Conservation (phyloP, 1,140 invertebrate genomes). For the Idris sp. region DNA sequence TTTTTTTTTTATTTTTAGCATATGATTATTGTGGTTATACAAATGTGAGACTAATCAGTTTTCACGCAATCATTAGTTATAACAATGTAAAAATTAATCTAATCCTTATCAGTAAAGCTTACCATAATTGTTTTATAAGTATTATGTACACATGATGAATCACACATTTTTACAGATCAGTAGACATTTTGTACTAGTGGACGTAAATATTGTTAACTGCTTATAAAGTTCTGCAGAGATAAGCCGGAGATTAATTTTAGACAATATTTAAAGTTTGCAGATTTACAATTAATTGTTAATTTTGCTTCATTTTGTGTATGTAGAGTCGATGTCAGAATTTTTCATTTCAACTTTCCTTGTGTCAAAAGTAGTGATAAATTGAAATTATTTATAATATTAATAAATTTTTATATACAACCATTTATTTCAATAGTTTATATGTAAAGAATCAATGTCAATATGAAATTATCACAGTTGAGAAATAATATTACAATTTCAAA, state of each 20-base stretch:
- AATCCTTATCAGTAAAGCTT: slow-evolving; percentile 21
- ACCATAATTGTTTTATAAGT: slow-evolving; percentile 11
- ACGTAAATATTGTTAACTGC: slow-evolving; percentile 40
- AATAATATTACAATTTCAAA: no score
- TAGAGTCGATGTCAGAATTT: no score
- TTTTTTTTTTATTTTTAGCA: slow-evolving; percentile 8
- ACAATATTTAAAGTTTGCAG: no score
- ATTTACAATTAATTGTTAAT: no score
- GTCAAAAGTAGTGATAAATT: no score
- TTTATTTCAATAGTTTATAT: not conserved
- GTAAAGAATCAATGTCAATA: slow-evolving; percentile 10
- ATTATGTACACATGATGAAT: slow-evolving; percentile 34
- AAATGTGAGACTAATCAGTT: slow-evolving; percentile 23
- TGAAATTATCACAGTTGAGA: slow-evolving; percentile 37
- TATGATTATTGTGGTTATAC: slow-evolving; percentile 16
- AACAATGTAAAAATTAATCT: slow-evolving; percentile 36
- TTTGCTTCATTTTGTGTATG: no score
- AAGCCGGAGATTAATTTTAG: no score
- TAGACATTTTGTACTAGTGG: slow-evolving; percentile 30
- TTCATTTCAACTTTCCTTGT: no score
- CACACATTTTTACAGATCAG: slow-evolving; percentile 24
- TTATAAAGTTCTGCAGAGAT: no score
- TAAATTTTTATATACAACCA: no score
- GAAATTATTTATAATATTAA: no score
- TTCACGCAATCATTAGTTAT: slow-evolving; percentile 25